A percentile compares a stretch with the other conserved stretches of the same genome.
Evolutionary conservation across 1,140 invertebrate species (phyloP).

Genomic region (Eupristina koningsbergeri): DNA sequence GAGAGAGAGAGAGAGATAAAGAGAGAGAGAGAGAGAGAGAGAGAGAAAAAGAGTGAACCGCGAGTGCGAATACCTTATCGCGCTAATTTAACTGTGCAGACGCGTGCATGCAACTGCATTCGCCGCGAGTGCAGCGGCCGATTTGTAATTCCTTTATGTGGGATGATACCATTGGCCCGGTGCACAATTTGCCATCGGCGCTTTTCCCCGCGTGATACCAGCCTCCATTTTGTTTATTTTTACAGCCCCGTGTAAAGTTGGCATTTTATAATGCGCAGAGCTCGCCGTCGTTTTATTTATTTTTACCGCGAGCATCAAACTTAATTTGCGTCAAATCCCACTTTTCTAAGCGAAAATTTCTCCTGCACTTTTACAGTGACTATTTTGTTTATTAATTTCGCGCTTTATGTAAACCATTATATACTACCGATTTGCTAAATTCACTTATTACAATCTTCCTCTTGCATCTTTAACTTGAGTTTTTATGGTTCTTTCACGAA

Average conservation of each 20-base stretch:
- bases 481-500: not conserved
- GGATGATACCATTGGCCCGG: not conserved
- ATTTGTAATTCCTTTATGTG: slow-evolving; percentile 18
- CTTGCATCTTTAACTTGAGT: not conserved
- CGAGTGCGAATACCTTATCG: not conserved
- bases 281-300: not conserved
- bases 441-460: not conserved
- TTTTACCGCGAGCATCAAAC: too few species aligned
- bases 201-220: not conserved
- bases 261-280: not conserved
- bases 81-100: not conserved
- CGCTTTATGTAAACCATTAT: too few species aligned
- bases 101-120: not conserved
- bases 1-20: too few species aligned
- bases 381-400: too few species aligned
- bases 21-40: too few species aligned
- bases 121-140: not conserved
- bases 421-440: not conserved
- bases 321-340: too few species aligned
- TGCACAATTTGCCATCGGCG: slow-evolving; percentile 6
- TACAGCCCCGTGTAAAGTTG: not conserved
- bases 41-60: too few species aligned
- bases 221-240: not conserved
- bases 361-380: too few species aligned
- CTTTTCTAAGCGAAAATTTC: too few species aligned